These are phyloP conservation scores for Pseudoips prasinana DNA, from an alignment of 2,888 invertebrate species.

Conservation along the genomic window DNA sequence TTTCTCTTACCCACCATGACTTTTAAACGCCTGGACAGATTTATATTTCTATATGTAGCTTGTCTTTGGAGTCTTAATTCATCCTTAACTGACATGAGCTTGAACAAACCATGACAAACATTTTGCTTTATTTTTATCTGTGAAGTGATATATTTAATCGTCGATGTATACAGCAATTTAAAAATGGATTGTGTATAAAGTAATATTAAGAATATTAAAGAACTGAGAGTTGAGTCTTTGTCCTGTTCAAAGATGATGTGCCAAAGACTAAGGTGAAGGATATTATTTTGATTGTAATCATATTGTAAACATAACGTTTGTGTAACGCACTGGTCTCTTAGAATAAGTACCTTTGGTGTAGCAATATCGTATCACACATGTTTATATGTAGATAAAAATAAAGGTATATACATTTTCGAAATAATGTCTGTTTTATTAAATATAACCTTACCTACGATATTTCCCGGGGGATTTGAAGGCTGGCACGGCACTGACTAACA, in stretches of 20 bases:
- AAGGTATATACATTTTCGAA: slow-evolving; percentile 72
- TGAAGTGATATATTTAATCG: too few species aligned
- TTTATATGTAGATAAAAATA: slow-evolving; percentile 79
- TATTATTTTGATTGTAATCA: slow-evolving; percentile 50
- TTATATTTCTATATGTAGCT: too few species aligned
- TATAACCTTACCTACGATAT: too few species aligned
- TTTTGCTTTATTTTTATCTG: too few species aligned
- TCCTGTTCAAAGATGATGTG: slow-evolving; percentile 78
- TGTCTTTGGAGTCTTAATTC: too few species aligned
- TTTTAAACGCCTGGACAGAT: too few species aligned
- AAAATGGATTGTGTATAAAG: slow-evolving; percentile 46
- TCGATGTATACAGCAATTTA: slow-evolving; percentile 24
- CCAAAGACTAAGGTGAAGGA: slow-evolving; percentile 76
- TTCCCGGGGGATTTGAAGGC: too few species aligned
- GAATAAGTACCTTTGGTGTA: slow-evolving; percentile 62
- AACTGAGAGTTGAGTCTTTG: slow-evolving; percentile 78
- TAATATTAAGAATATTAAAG: slow-evolving; percentile 56
- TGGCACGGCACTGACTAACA: too few species aligned
- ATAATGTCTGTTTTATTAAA: slow-evolving; percentile 18
- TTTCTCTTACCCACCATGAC: too few species aligned
- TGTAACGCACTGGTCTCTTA: slow-evolving; percentile 78
- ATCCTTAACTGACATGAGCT: too few species aligned
- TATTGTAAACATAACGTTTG: slow-evolving; percentile 53
- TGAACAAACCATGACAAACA: too few species aligned
- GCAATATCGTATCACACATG: slow-evolving; percentile 70